Base-by-base conservation (phyloP, 2,888 invertebrate species). In the Tetragnatha montana region DNA sequence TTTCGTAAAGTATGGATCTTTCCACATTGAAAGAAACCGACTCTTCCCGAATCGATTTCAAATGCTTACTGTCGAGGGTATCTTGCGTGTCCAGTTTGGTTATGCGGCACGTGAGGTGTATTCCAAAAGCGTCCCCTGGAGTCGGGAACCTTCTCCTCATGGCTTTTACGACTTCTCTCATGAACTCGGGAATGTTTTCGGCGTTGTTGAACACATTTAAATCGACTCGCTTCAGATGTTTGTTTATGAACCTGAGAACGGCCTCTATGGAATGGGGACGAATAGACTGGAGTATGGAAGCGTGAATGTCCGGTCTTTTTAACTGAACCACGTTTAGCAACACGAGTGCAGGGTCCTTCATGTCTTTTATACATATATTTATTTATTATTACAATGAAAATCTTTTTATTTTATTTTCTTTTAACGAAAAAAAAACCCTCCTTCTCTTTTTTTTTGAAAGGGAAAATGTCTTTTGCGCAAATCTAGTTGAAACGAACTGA, bases 11-110 rank as follows among this genome's bases (percentile, higher is more conserved):
- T 21, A 84, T 1, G n/a, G 12, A 0, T 7, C 47, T 69, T 12
- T 84, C 84, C n/a, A 84, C 76, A 17, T 84, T 35, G 21, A 19
- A 85, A 3, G 3, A n/a, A 6, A 7, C 8, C 8, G 51, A 14
- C 3, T 7, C 47, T 8, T 68, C 70, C 6, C 10, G 12, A 8
- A 60, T 8, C 19, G 71, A 50, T 8, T 0, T 7, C 8, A 85
- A 51, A 70, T 85, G 78, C 71, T 85, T 85, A n/a, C 85, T 85
- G n/a, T 85, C 85, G 21, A 85, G 51, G 2, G 85, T 78, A 0
- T 50, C 71, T 68, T 85, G 83, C 3, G 85, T 85, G 22, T 85
- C 79, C 0, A 70, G 71, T 71, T 71, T 78, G 0, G 85, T 85
- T 7, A 79, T 68, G 8, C 79, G 85, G 22, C 85, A 85, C 14